Evolutionary conservation across 1,140 invertebrate species (phyloP).

Genomic region (Drosophila melanogaster): Release_6_plus_ISO1_MT NT_033777.3:11491001-11491500

Average conservation of each 20-base stretch:
- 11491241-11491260: slow-evolving; percentile 56
- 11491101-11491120: slow-evolving; percentile 81
- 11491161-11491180: slow-evolving; percentile 79
- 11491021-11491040: slow-evolving; percentile 41
- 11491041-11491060: slow-evolving; percentile 63
- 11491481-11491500: not conserved
- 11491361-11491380: not conserved
- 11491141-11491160: slow-evolving; percentile 18
- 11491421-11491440: not conserved
- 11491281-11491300: slow-evolving; percentile 64
- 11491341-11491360: slow-evolving; percentile 32
- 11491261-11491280: slow-evolving; percentile 78
- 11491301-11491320: slow-evolving; percentile 28
- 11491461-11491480: not conserved
- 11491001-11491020: not conserved
- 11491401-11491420: not conserved
- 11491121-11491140: slow-evolving; percentile 53
- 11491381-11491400: slow-evolving; percentile 11
- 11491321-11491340: slow-evolving; percentile 68
- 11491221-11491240: not conserved
- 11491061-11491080: slow-evolving; percentile 63
- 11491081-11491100: slow-evolving; percentile 79
- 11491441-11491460: not conserved
- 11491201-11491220: not conserved
- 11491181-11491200: slow-evolving; percentile 38